These are phyloP conservation scores for Prolemur simus DNA, from an alignment of 2,113 vertebrate genomes.

Conservation along the genomic window DNA sequence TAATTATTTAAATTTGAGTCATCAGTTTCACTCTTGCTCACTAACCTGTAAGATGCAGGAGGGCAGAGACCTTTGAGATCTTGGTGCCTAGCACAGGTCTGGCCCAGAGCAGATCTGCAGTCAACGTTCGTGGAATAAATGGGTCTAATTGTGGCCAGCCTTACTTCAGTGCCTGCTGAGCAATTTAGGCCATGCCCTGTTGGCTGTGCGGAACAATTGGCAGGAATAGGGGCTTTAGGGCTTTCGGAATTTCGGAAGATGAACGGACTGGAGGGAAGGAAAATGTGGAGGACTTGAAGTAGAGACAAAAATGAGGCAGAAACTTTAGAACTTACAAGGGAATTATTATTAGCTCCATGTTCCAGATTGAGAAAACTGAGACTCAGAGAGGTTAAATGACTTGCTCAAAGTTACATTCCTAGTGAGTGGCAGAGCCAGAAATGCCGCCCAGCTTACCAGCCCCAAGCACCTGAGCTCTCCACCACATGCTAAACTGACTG, in stretches of 20 bases:
- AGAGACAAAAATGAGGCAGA: conserved; percentile 26
- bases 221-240: not conserved
- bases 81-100: not conserved
- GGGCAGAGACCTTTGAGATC: not conserved
- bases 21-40: not conserved
- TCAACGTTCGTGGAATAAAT: conserved; percentile 45
- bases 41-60: not conserved
- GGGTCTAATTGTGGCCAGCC: not conserved
- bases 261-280: not conserved
- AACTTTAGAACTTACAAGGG: not conserved
- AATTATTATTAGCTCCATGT: not conserved
- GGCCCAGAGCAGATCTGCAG: conserved; percentile 20
- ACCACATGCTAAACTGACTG: not conserved
- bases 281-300: not conserved
- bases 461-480: not conserved
- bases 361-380: conserved; percentile 24
- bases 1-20: not conserved
- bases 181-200: conserved; percentile 41
- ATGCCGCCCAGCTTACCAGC: not conserved
- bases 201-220: not conserved
- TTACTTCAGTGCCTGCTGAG: conserved; percentile 4
- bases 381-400: not conserved
- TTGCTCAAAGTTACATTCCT: not conserved
- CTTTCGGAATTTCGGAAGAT: conserved; percentile 42
- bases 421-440: not conserved